Evolutionary conservation across 2,797 vertebrate genomes (phyloP), one percentile per base, ranked within the genome.

Genomic region (Lepus townsendii): DNA sequence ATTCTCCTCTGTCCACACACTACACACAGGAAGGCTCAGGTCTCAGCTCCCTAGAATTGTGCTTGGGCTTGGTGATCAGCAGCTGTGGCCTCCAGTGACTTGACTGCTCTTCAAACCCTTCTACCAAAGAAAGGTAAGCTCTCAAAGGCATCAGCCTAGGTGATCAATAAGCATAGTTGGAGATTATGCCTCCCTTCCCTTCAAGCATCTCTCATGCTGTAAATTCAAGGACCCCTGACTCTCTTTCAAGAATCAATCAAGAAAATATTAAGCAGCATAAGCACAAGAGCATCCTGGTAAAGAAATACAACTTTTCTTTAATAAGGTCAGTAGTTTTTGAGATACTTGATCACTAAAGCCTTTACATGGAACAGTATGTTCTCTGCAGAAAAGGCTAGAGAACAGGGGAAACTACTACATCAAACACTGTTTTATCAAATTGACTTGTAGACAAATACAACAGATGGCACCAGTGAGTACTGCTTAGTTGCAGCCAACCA

Each of bases 351-450:
- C 84, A 38, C 83, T 72, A 93, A 94, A 93, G 93, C 47, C 79
- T 85, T 88, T 90, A 85, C 24, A 42, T 14, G 19, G 84, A 95
- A 90, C 82, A 86, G 12, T 77, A 72, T 65, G 73, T 93, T 95
- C 95, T 92, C 78, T 93, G 78, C 26, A 93, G 75, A 88, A 85
- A 96, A 96, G 47, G 38, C 65, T 72, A 60, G 3, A 86, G 65
- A 93, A 79, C 50, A 90, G 88, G 32, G 92, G 88, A 83, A 93
- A 82, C 66, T 69, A 78, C 89, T 91, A 90, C 52, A 91, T 96
- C 62, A 73, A 90, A 82, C 80, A 84, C 72, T 35, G 77, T 92
- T 94, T 88, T 90, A 95, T 83, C 95, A 85, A 92, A 96, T 93
- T 66, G 88, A 83, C 88, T 65, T 66, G n/a, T 20, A 95, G 30